Evolutionary conservation across 1,140 invertebrate genomes (phyloP).

Genomic region (Episyrphus balteatus): DNA sequence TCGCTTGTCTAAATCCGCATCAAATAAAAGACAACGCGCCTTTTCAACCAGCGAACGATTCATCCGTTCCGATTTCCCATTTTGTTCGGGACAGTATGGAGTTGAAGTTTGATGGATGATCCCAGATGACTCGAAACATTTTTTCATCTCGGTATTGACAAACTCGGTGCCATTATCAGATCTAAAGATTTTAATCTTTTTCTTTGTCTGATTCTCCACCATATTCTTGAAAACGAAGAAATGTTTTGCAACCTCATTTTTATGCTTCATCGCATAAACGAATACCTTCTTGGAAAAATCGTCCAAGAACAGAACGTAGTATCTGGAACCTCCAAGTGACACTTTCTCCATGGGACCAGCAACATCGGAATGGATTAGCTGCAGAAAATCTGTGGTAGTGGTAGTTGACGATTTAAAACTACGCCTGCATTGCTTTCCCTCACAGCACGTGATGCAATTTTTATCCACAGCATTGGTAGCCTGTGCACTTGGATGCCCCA

Average conservation of each 20-base stretch:
- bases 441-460: neutral
- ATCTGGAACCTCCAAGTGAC: conserved; percentile 14
- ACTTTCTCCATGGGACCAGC: conserved; percentile 28
- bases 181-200: conserved; percentile 15
- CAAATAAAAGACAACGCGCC: conserved; percentile 13
- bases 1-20: conserved; percentile 22
- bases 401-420: conserved; percentile 2
- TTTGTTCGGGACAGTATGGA: conserved; percentile 21
- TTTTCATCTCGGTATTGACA: conserved; percentile 14
- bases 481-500: conserved; percentile 9
- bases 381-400: conserved; percentile 15
- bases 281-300: conserved; percentile 16
- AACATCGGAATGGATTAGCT: conserved; percentile 31
- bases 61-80: conserved; percentile 22
- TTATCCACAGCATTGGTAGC: neutral
- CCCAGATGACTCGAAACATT: conserved; percentile 1
- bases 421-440: conserved; percentile 6
- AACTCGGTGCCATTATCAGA: conserved; percentile 26
- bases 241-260: conserved; percentile 14
- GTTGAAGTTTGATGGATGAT: conserved; percentile 12
- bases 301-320: conserved; percentile 25
- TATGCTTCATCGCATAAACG: conserved; percentile 20
- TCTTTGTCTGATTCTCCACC: conserved; percentile 19
- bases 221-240: conserved; percentile 18
- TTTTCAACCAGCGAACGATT: conserved; percentile 19